These are phyloP conservation scores for Apistogramma diplotaenia DNA, from an alignment of 2,113 vertebrate genomes.

Conservation along the genomic window DNA sequence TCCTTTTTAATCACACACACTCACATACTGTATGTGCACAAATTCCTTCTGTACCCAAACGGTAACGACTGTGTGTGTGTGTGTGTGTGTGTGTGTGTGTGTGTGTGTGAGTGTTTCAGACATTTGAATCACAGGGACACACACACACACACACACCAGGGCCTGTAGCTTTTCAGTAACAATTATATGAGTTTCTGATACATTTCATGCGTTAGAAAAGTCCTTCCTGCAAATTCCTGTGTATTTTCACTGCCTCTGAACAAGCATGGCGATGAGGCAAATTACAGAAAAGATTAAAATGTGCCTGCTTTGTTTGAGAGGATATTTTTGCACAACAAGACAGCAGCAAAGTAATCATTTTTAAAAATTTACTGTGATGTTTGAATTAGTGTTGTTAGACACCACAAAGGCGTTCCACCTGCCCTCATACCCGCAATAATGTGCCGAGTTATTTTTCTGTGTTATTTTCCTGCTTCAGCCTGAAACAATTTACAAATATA, in stretches of 20 bases:
- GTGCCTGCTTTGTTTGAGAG: constrained; percentile 11
- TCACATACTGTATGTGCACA: not conserved
- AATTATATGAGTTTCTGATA: not conserved
- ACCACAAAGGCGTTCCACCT: not conserved
- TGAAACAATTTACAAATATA: constrained; percentile 3
- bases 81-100: too few species aligned
- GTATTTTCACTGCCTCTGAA: not conserved
- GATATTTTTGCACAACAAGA: not conserved
- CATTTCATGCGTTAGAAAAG: not conserved
- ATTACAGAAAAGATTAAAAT: constrained; percentile 19
- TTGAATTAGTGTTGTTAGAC: constrained; percentile 3
- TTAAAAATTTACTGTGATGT: not conserved
- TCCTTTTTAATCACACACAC: constrained; percentile 29
- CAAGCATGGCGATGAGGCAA: constrained; percentile 27
- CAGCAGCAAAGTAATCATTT: not conserved
- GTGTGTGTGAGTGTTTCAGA: not conserved
- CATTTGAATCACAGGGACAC: not conserved
- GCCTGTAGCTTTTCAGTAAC: not conserved
- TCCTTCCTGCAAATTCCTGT: not conserved
- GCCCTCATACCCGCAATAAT: constrained; percentile 1
- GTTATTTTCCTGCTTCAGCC: not conserved
- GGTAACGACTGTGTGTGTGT: not conserved
- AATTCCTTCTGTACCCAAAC: not conserved
- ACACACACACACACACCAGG: not conserved
- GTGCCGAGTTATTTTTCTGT: not conserved